These are phyloP conservation scores for Engraulis encrasicolus DNA, from an alignment of 2,113 vertebrate species.

Conservation along the genomic window DNA sequence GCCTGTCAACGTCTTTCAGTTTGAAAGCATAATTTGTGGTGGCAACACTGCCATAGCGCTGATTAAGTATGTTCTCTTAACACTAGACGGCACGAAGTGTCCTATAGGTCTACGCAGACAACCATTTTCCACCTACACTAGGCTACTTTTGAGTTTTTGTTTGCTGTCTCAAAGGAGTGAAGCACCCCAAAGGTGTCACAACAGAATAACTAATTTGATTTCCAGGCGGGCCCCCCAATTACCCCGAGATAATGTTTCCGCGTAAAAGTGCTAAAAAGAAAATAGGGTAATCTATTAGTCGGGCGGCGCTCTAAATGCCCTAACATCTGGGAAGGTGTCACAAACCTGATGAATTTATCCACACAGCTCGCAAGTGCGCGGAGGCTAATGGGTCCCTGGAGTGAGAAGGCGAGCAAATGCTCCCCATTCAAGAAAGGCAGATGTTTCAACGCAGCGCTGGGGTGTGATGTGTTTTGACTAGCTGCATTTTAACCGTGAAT, in stretches of 20 bases:
- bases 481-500: conserved; percentile 64
- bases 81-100: too few relatives aligned
- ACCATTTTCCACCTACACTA: conserved; percentile 11
- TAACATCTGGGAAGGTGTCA: conserved; percentile 74
- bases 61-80: too few relatives aligned
- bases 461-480: conserved; percentile 61
- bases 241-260: conserved; percentile 50
- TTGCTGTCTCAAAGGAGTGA: conserved; percentile 8
- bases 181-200: neutral
- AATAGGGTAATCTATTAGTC: conserved; percentile 56
- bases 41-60: too few relatives aligned
- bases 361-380: conserved; percentile 65
- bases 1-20: neutral
- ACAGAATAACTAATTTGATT: conserved; percentile 19
- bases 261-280: conserved; percentile 40
- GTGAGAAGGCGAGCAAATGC: conserved; percentile 60
- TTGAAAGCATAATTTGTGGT: neutral
- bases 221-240: neutral
- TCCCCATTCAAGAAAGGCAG: conserved; percentile 69
- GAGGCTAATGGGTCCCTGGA: conserved; percentile 71
- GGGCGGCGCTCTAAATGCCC: conserved; percentile 55
- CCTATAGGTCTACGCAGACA: neutral
- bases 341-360: conserved; percentile 74
- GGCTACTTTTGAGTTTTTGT: conserved; percentile 22
- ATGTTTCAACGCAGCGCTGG: conserved; percentile 66